Evolutionary conservation across 2,113 vertebrate genomes (phyloP).

Genomic region (Clinocottus analis): DNA sequence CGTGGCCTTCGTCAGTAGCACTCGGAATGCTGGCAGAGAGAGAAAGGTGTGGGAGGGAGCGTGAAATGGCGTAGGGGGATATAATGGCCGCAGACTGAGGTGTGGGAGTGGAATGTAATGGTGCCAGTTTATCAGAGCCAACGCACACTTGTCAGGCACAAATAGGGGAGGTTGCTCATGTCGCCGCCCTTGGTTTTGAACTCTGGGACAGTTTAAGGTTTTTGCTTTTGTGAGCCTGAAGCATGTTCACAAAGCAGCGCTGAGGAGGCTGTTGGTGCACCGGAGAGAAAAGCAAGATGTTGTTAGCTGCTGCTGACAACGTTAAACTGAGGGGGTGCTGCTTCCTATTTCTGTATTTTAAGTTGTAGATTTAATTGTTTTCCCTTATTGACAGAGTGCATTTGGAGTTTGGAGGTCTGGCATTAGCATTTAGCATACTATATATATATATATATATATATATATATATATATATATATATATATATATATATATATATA

Average conservation of each 20-base stretch:
- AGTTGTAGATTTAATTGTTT: background rate
- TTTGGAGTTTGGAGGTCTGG: background rate
- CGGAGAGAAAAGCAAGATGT: conserved; percentile 29
- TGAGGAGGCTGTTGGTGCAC: conserved; percentile 17
- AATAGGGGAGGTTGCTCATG: conserved; percentile 52
- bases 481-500: too few species aligned
- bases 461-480: too few species aligned
- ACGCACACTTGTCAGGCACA: conserved; percentile 65
- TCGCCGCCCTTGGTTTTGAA: conserved; percentile 58
- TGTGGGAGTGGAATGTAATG: conserved; percentile 73
- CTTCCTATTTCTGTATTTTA: conserved; percentile 3
- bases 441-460: too few species aligned
- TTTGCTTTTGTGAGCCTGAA: conserved; percentile 34
- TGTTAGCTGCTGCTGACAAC: conserved; percentile 17
- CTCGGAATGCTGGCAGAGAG: conserved; percentile 37
- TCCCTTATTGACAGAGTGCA: background rate
- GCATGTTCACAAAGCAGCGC: conserved; percentile 8
- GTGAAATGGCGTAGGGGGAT: conserved; percentile 65
- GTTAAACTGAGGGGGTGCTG: background rate
- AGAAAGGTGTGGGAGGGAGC: conserved; percentile 69
- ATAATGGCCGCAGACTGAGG: conserved; percentile 68
- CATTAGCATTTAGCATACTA: background rate
- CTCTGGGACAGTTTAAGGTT: conserved; percentile 42
- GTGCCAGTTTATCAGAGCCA: conserved; percentile 71
- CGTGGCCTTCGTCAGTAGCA: conserved; percentile 45